Evolutionary conservation across 2,888 invertebrate species (phyloP).

Genomic region (Minunthozetes semirufus): DNA sequence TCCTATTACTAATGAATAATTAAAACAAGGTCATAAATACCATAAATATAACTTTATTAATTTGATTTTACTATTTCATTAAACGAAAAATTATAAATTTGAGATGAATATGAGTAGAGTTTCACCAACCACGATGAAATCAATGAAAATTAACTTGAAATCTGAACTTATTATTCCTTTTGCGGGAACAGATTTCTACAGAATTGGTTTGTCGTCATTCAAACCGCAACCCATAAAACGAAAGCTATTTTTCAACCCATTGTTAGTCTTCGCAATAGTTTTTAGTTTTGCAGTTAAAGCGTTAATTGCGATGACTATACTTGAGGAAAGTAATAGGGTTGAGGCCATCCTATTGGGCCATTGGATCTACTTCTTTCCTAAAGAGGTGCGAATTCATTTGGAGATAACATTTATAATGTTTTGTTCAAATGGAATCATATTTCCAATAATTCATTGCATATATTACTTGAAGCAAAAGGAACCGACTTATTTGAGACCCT

Average conservation of each 20-base stretch:
- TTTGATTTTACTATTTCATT: too few species aligned
- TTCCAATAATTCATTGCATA: background rate
- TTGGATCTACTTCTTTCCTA: background rate
- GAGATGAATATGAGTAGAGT: too few species aligned
- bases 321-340: background rate
- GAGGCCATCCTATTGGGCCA: background rate
- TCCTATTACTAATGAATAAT: too few species aligned
- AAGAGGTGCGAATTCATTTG: background rate
- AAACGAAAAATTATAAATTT: too few species aligned
- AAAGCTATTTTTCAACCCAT: background rate
- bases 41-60: too few species aligned
- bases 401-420: background rate
- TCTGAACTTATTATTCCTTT: background rate
- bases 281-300: background rate
- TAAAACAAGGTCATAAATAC: too few species aligned
- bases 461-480: background rate
- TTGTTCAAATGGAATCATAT: background rate
- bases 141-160: too few species aligned
- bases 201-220: background rate
- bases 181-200: background rate
- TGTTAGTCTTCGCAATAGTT: background rate
- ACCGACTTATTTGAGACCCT: background rate
- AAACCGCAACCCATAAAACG: background rate
- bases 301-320: background rate
- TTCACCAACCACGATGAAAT: too few species aligned